Evolutionary conservation across 2,797 vertebrate species (phyloP), one percentile per base, ranked within the genome.

Genomic region (Capromys pilorides): DNA sequence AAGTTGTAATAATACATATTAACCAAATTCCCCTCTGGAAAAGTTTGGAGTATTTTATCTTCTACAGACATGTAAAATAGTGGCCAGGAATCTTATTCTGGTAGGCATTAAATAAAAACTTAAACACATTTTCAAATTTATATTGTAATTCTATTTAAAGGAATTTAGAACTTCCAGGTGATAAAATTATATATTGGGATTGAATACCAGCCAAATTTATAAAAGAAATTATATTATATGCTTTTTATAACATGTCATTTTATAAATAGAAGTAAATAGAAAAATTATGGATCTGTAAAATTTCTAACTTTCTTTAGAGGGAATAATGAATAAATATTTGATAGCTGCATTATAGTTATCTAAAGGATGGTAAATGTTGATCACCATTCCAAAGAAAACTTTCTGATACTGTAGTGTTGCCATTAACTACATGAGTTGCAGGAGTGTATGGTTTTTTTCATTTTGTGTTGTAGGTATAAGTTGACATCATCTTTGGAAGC

Each of bases 211-310:
- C 6, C 91, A 75, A 73, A 86, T 62, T 18, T 49, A 66, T n/a
- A 45, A 69, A n/a, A 28, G 5, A 59, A 73, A 75, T 59, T 66
- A 0, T 79, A 7, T 71, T 86, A 28, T 62, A 28, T 62, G 24
- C 9, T 28, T 85, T 94, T 90, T 91, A 67, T 78, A 69, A 73
- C 41, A 91, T 28, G 14, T 26, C n/a, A 64, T 78, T 78, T 61
- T 86, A 71, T 4, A 89, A 88, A 90, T 51, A 82, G 86, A 96
- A 81, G 12, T 64, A 92, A 66, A 36, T n/a, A 67, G 3, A 54
- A 93, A 82, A 45, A 57, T 1, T 31, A 45, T 90, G 41, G 18
- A 21, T 78, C 49, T 90, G 22, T 81, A 73, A 91, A 8, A 66
- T n/a, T 69, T 36, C 5, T 31, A 59, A 71, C 4, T n/a, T 77